Evolutionary conservation across 2,888 invertebrate genomes (phyloP), one percentile per base, ranked within the genome.

Genomic region (Epistrophe eligans): DNA sequence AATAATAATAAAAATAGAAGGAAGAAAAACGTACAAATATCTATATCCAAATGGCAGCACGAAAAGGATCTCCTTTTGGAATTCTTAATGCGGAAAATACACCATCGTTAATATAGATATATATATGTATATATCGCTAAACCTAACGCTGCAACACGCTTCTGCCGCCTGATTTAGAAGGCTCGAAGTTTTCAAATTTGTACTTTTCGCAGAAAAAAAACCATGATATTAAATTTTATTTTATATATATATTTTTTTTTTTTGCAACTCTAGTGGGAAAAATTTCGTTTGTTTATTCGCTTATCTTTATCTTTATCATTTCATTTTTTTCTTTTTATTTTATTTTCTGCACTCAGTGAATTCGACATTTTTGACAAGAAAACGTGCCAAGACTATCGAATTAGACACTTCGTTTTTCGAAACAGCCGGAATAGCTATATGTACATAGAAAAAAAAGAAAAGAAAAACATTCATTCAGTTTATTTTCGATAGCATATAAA

Each of bases 331-430:
- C 4, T 7, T 15, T 19, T 43, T 50, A 55, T 67, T 32, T 4
- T 40, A 40, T 40, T 40, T 13, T 57, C 43, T 43, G 67, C 73
- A 73, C 62, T 85, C 67, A 70, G 81, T 58, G 84, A 77, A 73
- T 85, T 80, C 72, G 72, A 77, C 84, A 81, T 81, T 85, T 85
- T 81, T 85, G 84, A 85, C 84, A 81, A 77, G 81, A 48, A 70
- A 62, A 81, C 84, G 84, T 85, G 84, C 77, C 77, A 81, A n/a
- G 81, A 85, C 84, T 85, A 38, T 28, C 11, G 62, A 77, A 73
- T 70, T 24, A 64, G 45, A 40, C 8, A 19, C 38, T 60, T 19
- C 13, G 17, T 60, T 38, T 60, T 60, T 8, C 19, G 19, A 60
- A 40, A 5, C 19, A 60, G 6, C 19, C 13, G 40, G 4, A 45